Conservation (phyloP, 2,888 invertebrate species). For the Tetanocera ferruginea region DNA sequence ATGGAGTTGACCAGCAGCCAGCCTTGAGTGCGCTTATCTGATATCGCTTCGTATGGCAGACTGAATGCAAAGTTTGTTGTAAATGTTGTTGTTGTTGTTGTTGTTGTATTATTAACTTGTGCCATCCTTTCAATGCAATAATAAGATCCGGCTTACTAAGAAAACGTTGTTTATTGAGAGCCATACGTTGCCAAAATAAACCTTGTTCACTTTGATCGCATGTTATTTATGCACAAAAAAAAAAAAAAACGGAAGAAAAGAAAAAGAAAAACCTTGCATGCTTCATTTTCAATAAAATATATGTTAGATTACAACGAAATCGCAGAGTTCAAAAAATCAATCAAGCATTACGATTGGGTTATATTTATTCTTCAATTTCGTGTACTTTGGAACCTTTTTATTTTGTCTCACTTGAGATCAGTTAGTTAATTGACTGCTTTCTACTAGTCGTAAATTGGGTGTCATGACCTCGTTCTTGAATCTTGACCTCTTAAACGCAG, state of each 20-base stretch:
- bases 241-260: no score
- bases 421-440: neutral
- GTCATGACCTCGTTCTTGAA: no score
- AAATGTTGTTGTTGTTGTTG: neutral
- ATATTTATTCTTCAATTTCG: neutral
- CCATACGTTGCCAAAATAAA: neutral
- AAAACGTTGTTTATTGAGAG: neutral
- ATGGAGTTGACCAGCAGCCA: conserved; percentile 90
- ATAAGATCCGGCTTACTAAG: neutral
- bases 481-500: no score
- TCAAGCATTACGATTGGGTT: neutral
- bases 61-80: conserved; percentile 9
- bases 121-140: neutral
- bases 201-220: neutral
- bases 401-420: neutral
- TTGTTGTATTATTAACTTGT: conserved; percentile 13
- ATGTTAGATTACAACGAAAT: neutral
- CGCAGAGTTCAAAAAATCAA: neutral
- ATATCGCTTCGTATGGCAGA: conserved; percentile 51
- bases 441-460: no score
- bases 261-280: no score
- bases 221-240: neutral
- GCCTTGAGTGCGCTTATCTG: conserved; percentile 83
- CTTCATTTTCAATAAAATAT: no score
- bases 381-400: neutral